phyloP scores from a whole-genome alignment of 2,797 vertebrate genomes.

The Halcyon badia region DNA sequence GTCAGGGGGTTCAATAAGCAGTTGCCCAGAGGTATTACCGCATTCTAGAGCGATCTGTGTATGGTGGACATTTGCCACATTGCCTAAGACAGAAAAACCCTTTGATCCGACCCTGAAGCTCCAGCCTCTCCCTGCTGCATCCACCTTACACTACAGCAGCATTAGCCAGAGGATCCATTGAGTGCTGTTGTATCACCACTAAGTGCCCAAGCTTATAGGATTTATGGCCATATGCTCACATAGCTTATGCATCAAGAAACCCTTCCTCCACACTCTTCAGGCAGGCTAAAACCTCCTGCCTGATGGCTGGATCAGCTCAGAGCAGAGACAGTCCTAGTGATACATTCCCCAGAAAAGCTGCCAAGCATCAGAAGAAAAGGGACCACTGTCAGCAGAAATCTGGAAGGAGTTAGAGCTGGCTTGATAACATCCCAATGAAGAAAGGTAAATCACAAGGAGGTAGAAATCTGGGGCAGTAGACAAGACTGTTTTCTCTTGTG shows the following conservation, averaged over 20 bases:
- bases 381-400: background rate
- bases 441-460: background rate
- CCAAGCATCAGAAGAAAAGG: background rate
- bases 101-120: rapidly evolving
- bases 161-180: background rate
- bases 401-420: background rate
- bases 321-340: background rate
- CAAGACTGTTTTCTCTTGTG: background rate
- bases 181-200: background rate
- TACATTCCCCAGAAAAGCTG: background rate
- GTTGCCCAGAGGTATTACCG: background rate
- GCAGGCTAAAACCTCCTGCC: background rate
- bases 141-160: background rate
- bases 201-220: slow-evolving; percentile 1
- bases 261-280: slow-evolving; percentile 28
- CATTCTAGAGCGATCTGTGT: background rate
- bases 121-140: background rate
- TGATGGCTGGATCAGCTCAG: background rate
- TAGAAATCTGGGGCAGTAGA: background rate
- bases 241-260: background rate
- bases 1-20: rapidly evolving
- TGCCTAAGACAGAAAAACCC: background rate
- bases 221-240: slow-evolving; percentile 17
- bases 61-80: background rate
- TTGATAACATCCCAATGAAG: background rate